Percentiles rank a stretch among this genome's conserved stretches.
Conservation (phyloP, 2,797 vertebrate species). For the Enteromius paludinosus region DNA sequence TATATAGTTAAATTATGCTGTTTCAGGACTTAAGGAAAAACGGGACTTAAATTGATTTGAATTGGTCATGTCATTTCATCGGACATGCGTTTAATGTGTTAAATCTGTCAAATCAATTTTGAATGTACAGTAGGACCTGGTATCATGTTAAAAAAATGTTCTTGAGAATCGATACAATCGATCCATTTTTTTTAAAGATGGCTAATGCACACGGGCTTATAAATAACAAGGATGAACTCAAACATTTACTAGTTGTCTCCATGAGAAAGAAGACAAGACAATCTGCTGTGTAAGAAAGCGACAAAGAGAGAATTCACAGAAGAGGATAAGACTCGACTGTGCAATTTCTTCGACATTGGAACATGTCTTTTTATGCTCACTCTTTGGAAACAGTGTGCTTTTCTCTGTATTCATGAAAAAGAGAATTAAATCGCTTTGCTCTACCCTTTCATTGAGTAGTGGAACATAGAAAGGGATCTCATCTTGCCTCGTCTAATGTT, state of each 20-base stretch:
- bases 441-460: slow-evolving; percentile 20
- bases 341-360: not conserved
- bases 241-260: not conserved
- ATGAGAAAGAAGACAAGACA: not conserved
- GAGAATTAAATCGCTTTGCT: slow-evolving; percentile 16
- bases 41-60: not conserved
- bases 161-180: not conserved
- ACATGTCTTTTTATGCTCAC: not conserved
- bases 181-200: not conserved
- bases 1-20: not conserved
- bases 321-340: not conserved
- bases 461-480: slow-evolving; percentile 30
- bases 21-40: not conserved
- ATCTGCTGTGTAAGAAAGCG: not conserved
- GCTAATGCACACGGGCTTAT: not conserved
- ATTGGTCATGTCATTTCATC: not conserved
- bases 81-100: not conserved
- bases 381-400: not conserved
- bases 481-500: not conserved
- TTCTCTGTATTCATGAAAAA: not conserved
- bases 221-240: not conserved
- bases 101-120: not conserved
- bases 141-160: not conserved
- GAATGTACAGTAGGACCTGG: not conserved
- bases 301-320: slow-evolving; percentile 13